Evolutionary conservation across 2,113 vertebrate genomes (phyloP).

Genomic region (Equus przewalskii): DNA sequence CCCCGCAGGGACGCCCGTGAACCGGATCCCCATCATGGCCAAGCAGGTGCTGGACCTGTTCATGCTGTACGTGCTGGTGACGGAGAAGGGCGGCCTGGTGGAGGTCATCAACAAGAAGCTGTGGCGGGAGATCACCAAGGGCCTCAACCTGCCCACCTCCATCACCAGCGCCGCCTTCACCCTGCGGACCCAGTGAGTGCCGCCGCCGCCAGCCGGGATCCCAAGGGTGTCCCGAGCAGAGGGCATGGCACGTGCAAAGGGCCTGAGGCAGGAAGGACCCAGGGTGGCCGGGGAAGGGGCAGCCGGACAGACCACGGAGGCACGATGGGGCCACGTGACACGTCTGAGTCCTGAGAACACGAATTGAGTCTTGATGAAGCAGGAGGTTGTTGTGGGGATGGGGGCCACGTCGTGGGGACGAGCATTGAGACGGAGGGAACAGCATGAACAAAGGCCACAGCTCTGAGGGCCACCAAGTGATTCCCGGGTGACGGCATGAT

Average conservation of each 20-base stretch:
- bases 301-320: background rate
- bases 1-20: constrained; percentile 95
- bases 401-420: background rate
- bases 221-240: too few species aligned
- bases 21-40: constrained; percentile 99
- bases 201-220: fast-evolving
- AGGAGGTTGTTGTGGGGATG: background rate
- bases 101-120: constrained; percentile 99
- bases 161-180: constrained; percentile 99
- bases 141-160: constrained; percentile 97
- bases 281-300: background rate
- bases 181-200: constrained; percentile 96
- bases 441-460: fast-evolving
- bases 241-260: background rate
- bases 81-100: constrained; percentile 97
- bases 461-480: background rate
- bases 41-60: constrained; percentile 98
- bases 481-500: background rate
- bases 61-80: constrained; percentile 98
- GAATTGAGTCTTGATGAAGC: background rate
- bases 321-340: fast-evolving
- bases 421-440: background rate
- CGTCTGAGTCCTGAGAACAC: background rate
- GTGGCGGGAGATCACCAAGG: constrained; percentile 99
- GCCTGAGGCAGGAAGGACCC: background rate